These are phyloP conservation scores for Caenorhabditis wallacei DNA, from an alignment of 2,888 invertebrate species.

Conservation along the genomic window DNA sequence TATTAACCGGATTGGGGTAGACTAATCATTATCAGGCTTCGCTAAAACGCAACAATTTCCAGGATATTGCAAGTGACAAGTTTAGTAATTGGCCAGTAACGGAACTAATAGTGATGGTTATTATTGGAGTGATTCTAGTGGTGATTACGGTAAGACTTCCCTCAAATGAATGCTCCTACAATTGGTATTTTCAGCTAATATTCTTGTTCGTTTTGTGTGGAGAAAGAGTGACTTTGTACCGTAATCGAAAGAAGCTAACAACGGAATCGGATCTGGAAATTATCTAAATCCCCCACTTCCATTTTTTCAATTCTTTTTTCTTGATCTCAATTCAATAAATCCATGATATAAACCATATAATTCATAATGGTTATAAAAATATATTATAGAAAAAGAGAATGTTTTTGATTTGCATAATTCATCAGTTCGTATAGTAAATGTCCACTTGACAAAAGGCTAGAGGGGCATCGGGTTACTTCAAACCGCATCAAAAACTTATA, in stretches of 20 bases:
- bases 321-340: constrained; percentile 18
- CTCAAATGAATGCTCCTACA: not conserved
- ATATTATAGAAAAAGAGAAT: not conserved
- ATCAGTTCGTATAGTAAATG: constrained; percentile 50
- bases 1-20: constrained; percentile 58
- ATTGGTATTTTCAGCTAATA: constrained; percentile 51
- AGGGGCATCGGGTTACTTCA: constrained; percentile 38
- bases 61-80: constrained; percentile 67
- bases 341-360: not conserved
- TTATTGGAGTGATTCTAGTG: constrained; percentile 68
- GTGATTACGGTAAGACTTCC: constrained; percentile 64
- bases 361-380: too few relatives aligned
- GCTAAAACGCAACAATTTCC: constrained; percentile 4
- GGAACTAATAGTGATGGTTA: constrained; percentile 70
- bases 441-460: constrained; percentile 25
- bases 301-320: not conserved
- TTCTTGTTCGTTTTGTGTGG: constrained; percentile 57
- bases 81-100: constrained; percentile 70
- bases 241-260: constrained; percentile 57
- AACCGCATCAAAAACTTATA: constrained; percentile 11
- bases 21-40: not conserved
- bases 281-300: constrained; percentile 26
- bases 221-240: constrained; percentile 56
- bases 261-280: constrained; percentile 53
- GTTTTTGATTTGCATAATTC: constrained; percentile 62